Evolutionary conservation across 2,797 vertebrate species (phyloP).

Genomic region (Pampus argenteus): DNA sequence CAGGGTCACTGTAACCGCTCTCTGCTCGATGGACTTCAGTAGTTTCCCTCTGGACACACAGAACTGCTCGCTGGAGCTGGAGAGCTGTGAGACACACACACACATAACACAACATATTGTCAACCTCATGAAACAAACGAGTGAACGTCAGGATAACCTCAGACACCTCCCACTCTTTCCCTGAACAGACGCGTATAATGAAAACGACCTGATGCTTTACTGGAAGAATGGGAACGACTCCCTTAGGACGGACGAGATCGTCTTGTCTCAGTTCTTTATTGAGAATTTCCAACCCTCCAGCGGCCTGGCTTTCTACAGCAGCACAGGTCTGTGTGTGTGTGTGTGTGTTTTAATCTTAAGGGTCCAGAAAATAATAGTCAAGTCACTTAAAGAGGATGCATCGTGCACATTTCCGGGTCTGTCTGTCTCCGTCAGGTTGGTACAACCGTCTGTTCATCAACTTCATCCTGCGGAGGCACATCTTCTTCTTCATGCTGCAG

Average conservation of each 20-base stretch:
- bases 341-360: background rate
- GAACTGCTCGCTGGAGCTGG: conserved; percentile 92
- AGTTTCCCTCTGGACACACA: conserved; percentile 94
- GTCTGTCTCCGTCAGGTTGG: conserved; percentile 82
- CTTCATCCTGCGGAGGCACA: conserved; percentile 92
- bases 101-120: background rate
- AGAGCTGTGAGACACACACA: conserved; percentile 89
- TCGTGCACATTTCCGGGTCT: background rate
- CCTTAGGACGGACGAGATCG: conserved; percentile 90
- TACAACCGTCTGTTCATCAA: conserved; percentile 95
- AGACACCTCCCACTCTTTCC: background rate
- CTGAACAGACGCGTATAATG: conserved; percentile 89
- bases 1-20: conserved; percentile 92
- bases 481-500: conserved; percentile 97
- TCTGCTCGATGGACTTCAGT: conserved; percentile 95
- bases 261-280: conserved; percentile 93
- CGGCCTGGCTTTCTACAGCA: conserved; percentile 93
- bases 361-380: background rate
- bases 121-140: background rate
- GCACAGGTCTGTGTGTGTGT: conserved; percentile 80
- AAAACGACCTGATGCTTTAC: conserved; percentile 94
- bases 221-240: conserved; percentile 94
- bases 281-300: conserved; percentile 92
- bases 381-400: too few relatives aligned
- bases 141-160: background rate